Base-by-base conservation (phyloP, 2,113 vertebrate genomes). In the Zosterops hypoxanthus region DNA sequence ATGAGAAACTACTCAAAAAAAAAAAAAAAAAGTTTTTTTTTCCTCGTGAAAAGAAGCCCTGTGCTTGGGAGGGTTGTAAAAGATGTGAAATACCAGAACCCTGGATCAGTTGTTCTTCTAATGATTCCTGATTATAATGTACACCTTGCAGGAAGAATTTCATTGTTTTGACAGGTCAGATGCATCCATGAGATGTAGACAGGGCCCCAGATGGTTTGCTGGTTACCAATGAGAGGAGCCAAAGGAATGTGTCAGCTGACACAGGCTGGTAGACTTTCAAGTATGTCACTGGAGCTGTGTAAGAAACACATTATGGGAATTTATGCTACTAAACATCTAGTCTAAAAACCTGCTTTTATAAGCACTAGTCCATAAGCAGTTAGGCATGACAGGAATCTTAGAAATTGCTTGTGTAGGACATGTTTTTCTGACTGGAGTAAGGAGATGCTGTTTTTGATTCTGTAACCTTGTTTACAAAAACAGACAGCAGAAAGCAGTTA, bases 391-490 rank as follows among this genome's bases (percentile, higher is more conserved):
- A 57, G 44, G 56, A 64, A 69, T 23, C 10, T 60, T 69, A 26
- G 24, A 78, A 85, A 41, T 39, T 39, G 25, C 28, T 57, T 63
- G 17, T 36, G 16, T 78, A 53, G 31, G 13, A 52, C 23, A 25
- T 0, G 0, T 57, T 78, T 75, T 15, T 14, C 72, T 85, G 52
- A 11, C 36, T 55, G 33, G 42, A 81, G 42, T 53, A 66, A 85
- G 46, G 22, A 57, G 36, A 28, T 82, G 23, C 19, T 63, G 28
- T 0, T 68, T 66, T 60, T 0, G 0, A 17, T 68, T 25, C 33
- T 49, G 34, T 36, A 22, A 21, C 31, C 80, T 24, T 76, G 24
- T 64, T 88, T 76, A 63, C 26, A 46, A 19, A 50, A 23, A 72
- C 13, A 53, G 28, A 42, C 5, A 18, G n/a, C 29, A 66, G 46